These are phyloP conservation scores for Helogale parvula DNA, from an alignment of 2,113 vertebrate genomes.

Conservation along the genomic window DNA sequence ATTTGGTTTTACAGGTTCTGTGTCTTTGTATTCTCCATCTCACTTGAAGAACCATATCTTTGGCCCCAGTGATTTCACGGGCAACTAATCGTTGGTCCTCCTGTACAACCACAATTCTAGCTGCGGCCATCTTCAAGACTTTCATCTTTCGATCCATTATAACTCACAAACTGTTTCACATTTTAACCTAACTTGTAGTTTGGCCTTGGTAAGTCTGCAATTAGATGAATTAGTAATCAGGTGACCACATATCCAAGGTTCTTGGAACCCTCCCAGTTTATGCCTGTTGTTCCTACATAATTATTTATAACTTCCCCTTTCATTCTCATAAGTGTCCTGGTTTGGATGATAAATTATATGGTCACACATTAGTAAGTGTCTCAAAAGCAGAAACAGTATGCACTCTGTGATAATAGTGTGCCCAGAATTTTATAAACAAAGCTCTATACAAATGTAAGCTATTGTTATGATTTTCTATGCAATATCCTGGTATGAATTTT, in stretches of 20 bases:
- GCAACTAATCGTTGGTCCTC: background rate
- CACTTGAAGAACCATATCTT: background rate
- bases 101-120: background rate
- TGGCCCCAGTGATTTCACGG: background rate
- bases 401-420: background rate
- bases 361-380: background rate
- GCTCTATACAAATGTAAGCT: background rate
- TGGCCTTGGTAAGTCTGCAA: background rate
- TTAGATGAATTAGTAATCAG: background rate
- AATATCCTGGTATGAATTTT: slow-evolving; percentile 37
- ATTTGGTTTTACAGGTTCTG: background rate
- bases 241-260: background rate
- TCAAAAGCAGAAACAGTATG: background rate
- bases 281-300: background rate
- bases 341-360: slow-evolving; percentile 40
- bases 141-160: background rate
- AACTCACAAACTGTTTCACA: background rate
- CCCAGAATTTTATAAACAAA: slow-evolving; percentile 38
- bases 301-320: slow-evolving; percentile 23
- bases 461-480: slow-evolving; percentile 29
- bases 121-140: background rate
- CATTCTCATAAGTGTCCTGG: background rate
- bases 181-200: background rate
- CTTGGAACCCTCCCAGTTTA: background rate
- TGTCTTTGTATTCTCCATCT: background rate